phyloP scores from a whole-genome alignment of 2,888 invertebrate species.

The Neuroscelio doddi region DNA sequence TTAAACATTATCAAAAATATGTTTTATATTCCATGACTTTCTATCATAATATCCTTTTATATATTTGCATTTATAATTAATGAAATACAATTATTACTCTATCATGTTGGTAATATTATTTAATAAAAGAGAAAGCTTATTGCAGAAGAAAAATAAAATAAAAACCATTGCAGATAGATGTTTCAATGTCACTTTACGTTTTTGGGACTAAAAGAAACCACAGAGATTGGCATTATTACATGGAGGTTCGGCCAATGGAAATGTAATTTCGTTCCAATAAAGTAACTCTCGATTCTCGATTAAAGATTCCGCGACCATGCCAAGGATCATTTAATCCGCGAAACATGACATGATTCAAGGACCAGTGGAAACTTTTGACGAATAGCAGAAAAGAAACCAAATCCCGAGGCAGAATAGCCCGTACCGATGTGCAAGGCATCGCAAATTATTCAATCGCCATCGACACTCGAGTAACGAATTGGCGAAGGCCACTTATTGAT shows the following conservation, averaged over 20 bases:
- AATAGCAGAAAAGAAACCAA: slow-evolving; percentile 53
- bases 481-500: slow-evolving; percentile 2
- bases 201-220: background rate
- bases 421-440: background rate
- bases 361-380: slow-evolving; percentile 57
- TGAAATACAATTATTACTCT: too few relatives aligned
- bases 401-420: slow-evolving; percentile 23
- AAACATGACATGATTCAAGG: slow-evolving; percentile 51
- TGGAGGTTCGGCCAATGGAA: background rate
- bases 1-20: too few relatives aligned
- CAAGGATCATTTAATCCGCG: slow-evolving; percentile 53
- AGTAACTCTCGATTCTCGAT: slow-evolving; percentile 2
- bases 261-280: background rate
- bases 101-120: too few relatives aligned
- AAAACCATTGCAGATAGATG: too few relatives aligned
- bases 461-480: background rate
- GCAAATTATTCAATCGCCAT: background rate
- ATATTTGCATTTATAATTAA: too few relatives aligned
- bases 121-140: too few relatives aligned
- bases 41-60: too few relatives aligned
- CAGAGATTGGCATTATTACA: slow-evolving; percentile 4
- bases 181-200: too few relatives aligned
- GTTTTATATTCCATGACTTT: too few relatives aligned
- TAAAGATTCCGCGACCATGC: slow-evolving; percentile 50
- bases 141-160: too few relatives aligned